phyloP scores from a whole-genome alignment of 2,888 invertebrate genomes.

The Nephrotoma guestfalica region DNA sequence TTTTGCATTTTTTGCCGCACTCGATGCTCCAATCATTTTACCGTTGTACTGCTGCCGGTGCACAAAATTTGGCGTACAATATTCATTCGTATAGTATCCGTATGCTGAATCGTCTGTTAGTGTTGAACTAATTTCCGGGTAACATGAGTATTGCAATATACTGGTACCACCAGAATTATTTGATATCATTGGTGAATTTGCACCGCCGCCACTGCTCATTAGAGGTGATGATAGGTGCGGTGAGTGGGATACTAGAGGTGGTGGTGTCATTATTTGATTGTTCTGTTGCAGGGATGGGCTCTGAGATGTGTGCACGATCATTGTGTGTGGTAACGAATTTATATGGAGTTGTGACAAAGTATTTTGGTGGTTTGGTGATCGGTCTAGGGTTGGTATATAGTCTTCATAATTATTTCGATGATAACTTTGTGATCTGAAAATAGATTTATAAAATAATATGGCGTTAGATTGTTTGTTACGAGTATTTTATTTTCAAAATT shows the following conservation, averaged over 20 bases:
- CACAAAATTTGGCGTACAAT: conserved; percentile 43
- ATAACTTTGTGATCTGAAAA: conserved; percentile 3
- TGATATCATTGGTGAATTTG: conserved; percentile 23
- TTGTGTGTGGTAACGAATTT: background rate
- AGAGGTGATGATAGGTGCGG: conserved; percentile 23
- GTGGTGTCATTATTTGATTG: conserved; percentile 16
- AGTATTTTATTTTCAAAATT: too few relatives aligned
- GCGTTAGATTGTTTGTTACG: background rate
- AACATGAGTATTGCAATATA: conserved; percentile 27
- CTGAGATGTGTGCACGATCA: conserved; percentile 2
- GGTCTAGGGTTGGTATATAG: background rate
- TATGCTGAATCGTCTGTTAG: conserved; percentile 21
- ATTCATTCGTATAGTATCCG: conserved; percentile 37
- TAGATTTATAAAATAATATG: background rate
- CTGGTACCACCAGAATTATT: conserved; percentile 18
- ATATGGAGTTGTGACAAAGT: background rate
- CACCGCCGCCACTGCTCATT: conserved; percentile 17
- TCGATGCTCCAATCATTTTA: conserved; percentile 35
- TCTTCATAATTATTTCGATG: conserved; percentile 2
- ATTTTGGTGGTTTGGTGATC: background rate
- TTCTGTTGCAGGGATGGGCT: conserved; percentile 1
- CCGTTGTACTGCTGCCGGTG: conserved; percentile 34
- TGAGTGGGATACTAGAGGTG: conserved; percentile 19
- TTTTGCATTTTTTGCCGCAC: conserved; percentile 46
- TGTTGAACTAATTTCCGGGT: conserved; percentile 23